These are phyloP conservation scores for Harpalus rubripes DNA, from an alignment of 2,888 invertebrate species.

Conservation along the genomic window DNA sequence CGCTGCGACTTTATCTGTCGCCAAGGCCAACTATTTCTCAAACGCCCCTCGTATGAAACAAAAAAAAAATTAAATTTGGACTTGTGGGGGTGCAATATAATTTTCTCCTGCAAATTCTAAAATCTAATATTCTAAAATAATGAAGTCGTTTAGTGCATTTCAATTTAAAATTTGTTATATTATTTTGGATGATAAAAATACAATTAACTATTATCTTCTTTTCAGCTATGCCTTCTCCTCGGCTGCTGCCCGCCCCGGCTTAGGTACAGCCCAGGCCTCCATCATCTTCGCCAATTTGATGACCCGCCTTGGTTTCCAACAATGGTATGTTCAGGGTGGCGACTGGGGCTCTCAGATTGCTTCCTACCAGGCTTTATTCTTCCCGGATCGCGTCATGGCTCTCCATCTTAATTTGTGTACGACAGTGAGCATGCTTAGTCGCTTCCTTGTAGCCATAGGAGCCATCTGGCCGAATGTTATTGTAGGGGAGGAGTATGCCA, in stretches of 20 bases:
- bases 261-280: conserved; percentile 79
- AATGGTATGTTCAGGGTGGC: conserved; percentile 86
- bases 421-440: neutral
- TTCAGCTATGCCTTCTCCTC: conserved; percentile 74
- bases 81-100: too few species aligned
- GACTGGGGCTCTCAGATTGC: conserved; percentile 88
- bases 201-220: neutral
- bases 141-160: too few species aligned
- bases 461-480: conserved; percentile 79
- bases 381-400: conserved; percentile 80
- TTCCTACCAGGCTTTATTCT: conserved; percentile 81
- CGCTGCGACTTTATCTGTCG: too few species aligned
- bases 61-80: too few species aligned
- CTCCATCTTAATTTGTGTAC: conserved; percentile 82
- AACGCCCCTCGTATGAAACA: too few species aligned
- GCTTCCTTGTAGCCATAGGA: conserved; percentile 71
- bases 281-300: conserved; percentile 83
- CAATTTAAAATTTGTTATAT: too few species aligned
- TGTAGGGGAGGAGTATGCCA: conserved; percentile 78
- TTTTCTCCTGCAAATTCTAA: too few species aligned
- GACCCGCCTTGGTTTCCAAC: conserved; percentile 82
- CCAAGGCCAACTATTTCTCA: too few species aligned
- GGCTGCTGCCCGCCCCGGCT: conserved; percentile 81
- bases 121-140: too few species aligned
- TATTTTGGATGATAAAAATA: too few species aligned